Base-by-base conservation (phyloP, 2,113 vertebrate genomes). In the Dicrurus megarhynchus region DNA sequence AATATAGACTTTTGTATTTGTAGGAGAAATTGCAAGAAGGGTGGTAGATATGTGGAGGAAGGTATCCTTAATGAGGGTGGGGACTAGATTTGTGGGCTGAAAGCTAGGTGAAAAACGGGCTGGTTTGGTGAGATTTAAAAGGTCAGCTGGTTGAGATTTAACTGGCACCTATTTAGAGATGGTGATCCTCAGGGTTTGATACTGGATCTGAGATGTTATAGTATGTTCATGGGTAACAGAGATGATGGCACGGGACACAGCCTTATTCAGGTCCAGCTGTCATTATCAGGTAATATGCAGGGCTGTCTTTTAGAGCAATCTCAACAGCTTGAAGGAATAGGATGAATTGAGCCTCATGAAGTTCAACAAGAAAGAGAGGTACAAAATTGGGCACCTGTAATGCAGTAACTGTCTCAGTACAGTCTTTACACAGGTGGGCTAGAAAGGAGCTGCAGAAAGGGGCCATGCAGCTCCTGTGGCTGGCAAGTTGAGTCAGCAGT, bases 1-100 rank as follows among this genome's bases (percentile, higher is more conserved):
- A 39, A 3, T 2, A 1, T 39, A 42, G 20, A 44, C 11, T 87
- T 59, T 7, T 0, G 0, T 60, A 33, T 64, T 87, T 87, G 10
- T 41, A 59, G 53, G 23, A 77, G 20, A 63, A 76, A 76, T 4
- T 68, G 26, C 27, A 73, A 74, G 50, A 52, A 64, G 6, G 19
- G 4, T 56, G 5, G 15, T 81, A 73, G 60, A 32, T 68, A 35
- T 19, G n/a, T 11, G 28, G 42, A 64, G 5, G 17, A 70, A 79
- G 30, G 39, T 75, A 47, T 5, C 13, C 20, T 78, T 90, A 61
- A 61, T 15, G 13, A 74, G 32, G 9, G 9, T 23, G 28, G 44
- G 30, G 28, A 22, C 33, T 87, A 20, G 20, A 80, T 73, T 73
- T 77, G 20, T 47, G 68, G 35, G 17, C 44, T 93, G 49, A 52